Conservation (phyloP, 2,888 invertebrate species). For the Leptopilina drosophilae region DNA sequence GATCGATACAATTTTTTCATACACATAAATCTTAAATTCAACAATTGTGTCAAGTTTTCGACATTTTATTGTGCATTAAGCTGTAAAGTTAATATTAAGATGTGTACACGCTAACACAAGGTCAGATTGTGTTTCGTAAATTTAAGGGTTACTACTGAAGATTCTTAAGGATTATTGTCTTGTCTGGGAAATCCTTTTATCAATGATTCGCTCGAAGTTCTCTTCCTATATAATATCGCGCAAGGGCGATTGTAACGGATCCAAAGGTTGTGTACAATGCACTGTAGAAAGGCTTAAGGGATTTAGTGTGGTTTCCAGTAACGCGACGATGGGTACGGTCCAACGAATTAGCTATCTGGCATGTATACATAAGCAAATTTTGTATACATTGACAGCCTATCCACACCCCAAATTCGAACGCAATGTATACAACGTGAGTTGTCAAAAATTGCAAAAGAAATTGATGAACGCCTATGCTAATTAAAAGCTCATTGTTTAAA, state of each 20-base stretch:
- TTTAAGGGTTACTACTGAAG: neutral
- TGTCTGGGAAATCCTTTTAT: slow-evolving; percentile 38
- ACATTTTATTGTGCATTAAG: no score
- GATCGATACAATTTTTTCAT: no score
- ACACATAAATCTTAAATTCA: no score
- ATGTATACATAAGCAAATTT: slow-evolving; percentile 46
- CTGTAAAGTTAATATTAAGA: no score
- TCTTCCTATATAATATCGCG: slow-evolving; percentile 41
- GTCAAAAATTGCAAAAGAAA: no score
- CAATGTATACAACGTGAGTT: neutral
- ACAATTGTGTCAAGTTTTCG: no score
- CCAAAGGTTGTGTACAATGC: slow-evolving; percentile 47
- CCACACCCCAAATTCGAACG: slow-evolving; percentile 23
- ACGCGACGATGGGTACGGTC: slow-evolving; percentile 54
- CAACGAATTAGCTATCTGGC: slow-evolving; percentile 55
- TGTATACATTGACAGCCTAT: slow-evolving; percentile 16
- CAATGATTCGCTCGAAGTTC: slow-evolving; percentile 38
- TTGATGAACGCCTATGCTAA: neutral
- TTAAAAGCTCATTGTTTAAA: no score
- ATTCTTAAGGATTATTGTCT: slow-evolving; percentile 7
- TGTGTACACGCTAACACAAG: no score
- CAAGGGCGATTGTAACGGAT: slow-evolving; percentile 38
- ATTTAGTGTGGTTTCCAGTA: slow-evolving; percentile 54
- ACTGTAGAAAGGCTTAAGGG: slow-evolving; percentile 52
- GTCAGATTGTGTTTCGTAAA: neutral